These are phyloP conservation scores for Tauraco hartlaubi DNA, from an alignment of 2,797 vertebrate species.

Conservation along the genomic window DNA sequence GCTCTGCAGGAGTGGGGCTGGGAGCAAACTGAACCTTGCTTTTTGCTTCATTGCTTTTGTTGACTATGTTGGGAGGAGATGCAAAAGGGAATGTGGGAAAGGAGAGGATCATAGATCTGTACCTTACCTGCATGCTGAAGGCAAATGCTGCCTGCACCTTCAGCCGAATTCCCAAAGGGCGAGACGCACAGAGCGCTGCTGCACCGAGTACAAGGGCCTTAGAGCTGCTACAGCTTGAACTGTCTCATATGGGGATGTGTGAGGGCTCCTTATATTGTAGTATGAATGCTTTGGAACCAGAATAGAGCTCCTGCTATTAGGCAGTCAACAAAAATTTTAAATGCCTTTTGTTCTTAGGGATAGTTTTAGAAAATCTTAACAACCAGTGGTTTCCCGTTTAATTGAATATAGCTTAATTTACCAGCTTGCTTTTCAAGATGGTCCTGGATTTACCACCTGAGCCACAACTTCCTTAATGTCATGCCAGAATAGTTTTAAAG, in stretches of 20 bases:
- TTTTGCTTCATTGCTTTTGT: background rate
- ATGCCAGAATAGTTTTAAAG: constrained; percentile 46
- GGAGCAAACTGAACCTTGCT: background rate
- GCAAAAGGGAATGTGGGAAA: background rate
- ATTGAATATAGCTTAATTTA: constrained; percentile 55
- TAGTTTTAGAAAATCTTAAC: constrained; percentile 47
- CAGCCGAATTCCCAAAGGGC: background rate
- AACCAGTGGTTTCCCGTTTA: constrained; percentile 41
- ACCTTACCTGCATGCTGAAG: background rate
- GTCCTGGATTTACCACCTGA: constrained; percentile 60
- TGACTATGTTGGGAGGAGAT: background rate
- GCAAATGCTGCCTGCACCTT: background rate
- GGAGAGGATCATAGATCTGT: background rate
- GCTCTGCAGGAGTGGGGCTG: background rate
- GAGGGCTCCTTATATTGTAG: background rate
- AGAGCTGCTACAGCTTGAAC: background rate
- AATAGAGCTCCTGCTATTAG: background rate
- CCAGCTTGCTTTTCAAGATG: constrained; percentile 49
- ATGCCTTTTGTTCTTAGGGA: constrained; percentile 40
- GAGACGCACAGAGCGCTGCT: background rate
- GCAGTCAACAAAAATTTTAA: constrained; percentile 30
- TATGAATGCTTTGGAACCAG: background rate
- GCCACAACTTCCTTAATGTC: constrained; percentile 59
- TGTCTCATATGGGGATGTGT: background rate
- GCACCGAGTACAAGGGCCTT: background rate